A percentile compares a stretch with the other conserved stretches of the same genome.
Conservation (phyloP, 2,888 invertebrate species). For the Rhagonycha lutea region DNA sequence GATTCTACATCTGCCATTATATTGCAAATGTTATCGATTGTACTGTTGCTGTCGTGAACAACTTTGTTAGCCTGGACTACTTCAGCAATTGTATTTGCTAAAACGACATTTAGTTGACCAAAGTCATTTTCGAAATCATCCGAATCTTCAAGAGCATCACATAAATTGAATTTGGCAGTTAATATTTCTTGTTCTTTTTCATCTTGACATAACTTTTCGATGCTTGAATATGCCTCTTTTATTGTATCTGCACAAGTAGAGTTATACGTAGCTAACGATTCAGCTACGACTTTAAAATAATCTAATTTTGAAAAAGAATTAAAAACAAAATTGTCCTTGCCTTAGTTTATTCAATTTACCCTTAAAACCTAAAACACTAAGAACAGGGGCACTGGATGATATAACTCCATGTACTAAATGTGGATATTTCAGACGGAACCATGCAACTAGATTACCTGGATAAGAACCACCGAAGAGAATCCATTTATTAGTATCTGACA, state of each 20-base stretch:
- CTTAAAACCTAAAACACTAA: not conserved
- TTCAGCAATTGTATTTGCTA: constrained; percentile 86
- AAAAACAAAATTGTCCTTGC: too few relatives aligned
- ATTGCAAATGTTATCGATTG: not conserved
- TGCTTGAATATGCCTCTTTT: constrained; percentile 65
- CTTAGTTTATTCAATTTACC: not conserved
- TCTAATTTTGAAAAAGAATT: constrained; percentile 55
- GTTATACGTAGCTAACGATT: constrained; percentile 70
- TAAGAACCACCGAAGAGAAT: not conserved
- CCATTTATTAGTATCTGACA: not conserved
- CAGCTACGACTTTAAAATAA: constrained; percentile 81
- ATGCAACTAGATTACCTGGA: not conserved
- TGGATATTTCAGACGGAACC: not conserved
- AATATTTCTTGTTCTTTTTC: constrained; percentile 65
- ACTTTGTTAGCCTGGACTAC: constrained; percentile 95
- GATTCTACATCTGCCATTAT: not conserved
- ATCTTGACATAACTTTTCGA: constrained; percentile 67
- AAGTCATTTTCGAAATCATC: constrained; percentile 67
- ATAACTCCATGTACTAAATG: not conserved
- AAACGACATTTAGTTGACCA: constrained; percentile 79
- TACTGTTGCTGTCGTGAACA: constrained; percentile 67
- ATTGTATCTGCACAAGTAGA: constrained; percentile 72
- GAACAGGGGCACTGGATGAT: not conserved
- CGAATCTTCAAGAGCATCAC: constrained; percentile 70
- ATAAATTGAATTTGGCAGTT: constrained; percentile 76